Percentiles rank a stretch among this genome's conserved stretches.
These are phyloP conservation scores for Acanthosepion pharaonis DNA, from an alignment of 2,888 invertebrate genomes.

Conservation along the genomic window DNA sequence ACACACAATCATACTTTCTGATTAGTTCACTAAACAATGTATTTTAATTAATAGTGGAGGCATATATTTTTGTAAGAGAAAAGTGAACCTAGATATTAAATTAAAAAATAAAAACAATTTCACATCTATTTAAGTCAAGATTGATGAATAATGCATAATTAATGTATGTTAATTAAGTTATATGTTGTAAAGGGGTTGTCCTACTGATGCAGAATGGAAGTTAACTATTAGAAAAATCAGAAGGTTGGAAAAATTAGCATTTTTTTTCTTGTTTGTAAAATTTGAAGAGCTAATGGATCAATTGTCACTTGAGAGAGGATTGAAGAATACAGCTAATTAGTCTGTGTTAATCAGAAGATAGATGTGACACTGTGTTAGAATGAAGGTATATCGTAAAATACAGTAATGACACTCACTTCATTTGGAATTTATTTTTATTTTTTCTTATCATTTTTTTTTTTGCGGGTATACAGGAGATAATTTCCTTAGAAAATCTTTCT, in stretches of 20 bases:
- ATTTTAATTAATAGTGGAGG: neutral
- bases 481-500: neutral
- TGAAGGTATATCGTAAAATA: neutral
- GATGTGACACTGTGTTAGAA: neutral
- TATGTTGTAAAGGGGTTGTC: conserved; percentile 15
- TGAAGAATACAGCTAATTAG: conserved; percentile 33
- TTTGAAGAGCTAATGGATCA: conserved; percentile 33
- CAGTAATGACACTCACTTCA: neutral
- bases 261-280: conserved; percentile 18
- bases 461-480: neutral
- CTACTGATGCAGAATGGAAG: neutral
- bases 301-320: neutral
- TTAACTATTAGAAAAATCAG: neutral
- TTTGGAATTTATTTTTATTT: neutral
- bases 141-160: conserved; percentile 13
- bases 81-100: neutral
- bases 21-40: conserved; percentile 21
- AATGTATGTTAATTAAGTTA: conserved; percentile 33
- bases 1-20: neutral
- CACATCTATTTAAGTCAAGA: neutral
- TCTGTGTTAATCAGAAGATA: conserved; percentile 33
- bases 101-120: conserved; percentile 1
- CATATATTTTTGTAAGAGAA: neutral
- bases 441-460: too few relatives aligned
- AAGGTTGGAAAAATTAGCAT: neutral